phyloP scores from a whole-genome alignment of 2,113 vertebrate genomes.

The Melospiza melodia region DNA sequence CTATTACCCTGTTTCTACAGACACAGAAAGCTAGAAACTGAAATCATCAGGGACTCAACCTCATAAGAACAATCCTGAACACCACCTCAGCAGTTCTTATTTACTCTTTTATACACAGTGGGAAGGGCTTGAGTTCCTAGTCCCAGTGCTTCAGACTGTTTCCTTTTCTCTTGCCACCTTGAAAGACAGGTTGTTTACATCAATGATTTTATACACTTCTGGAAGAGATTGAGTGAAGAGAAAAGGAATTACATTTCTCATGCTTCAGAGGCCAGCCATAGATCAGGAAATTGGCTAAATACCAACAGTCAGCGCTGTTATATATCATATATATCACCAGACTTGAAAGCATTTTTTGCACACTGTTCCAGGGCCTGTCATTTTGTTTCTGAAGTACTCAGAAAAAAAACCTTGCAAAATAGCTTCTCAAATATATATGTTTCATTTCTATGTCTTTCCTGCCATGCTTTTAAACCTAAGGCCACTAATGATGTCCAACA shows the following conservation, averaged over 20 bases:
- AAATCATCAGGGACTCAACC: background rate
- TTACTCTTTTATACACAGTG: background rate
- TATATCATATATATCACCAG: background rate
- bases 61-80: background rate
- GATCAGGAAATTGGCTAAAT: background rate
- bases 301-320: background rate
- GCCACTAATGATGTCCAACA: background rate
- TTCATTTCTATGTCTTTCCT: background rate
- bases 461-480: background rate
- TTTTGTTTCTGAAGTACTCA: background rate
- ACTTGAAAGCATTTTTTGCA: background rate
- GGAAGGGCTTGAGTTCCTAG: background rate
- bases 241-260: background rate
- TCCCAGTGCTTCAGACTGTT: background rate
- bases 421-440: background rate
- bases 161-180: background rate
- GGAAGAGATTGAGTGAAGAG: background rate
- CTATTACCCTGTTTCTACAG: background rate
- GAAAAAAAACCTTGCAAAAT: background rate
- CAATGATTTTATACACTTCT: background rate
- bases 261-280: background rate
- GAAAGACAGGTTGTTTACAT: background rate
- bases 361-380: background rate
- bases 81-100: background rate
- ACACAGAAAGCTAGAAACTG: background rate